Conservation (phyloP, 2,888 invertebrate species). For the Dryococelus australis region DNA sequence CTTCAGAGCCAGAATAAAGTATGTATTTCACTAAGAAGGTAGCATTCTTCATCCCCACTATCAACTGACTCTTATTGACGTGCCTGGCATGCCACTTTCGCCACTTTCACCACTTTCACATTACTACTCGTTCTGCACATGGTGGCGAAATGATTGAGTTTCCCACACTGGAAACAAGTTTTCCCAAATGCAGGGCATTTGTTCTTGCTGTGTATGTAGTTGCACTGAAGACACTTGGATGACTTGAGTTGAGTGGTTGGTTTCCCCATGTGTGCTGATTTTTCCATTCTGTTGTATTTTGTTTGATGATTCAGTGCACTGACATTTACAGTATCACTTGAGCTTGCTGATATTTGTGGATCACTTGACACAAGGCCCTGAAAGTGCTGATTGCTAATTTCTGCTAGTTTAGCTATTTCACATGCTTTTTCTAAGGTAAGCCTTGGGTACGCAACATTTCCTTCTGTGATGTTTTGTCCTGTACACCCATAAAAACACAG, state of each 20-base stretch:
- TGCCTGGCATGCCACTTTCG: background rate
- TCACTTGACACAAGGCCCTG: background rate
- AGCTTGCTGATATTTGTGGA: background rate
- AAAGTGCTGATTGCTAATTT: no score
- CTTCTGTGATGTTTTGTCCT: no score
- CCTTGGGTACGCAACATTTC: background rate
- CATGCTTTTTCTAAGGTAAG: background rate
- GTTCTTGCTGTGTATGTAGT: no score
- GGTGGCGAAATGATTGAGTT: no score
- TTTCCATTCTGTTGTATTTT: no score
- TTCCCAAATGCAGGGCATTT: no score
- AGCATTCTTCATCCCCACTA: background rate
- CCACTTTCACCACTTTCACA: background rate
- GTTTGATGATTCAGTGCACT: background rate
- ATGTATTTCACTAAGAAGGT: background rate
- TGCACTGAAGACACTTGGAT: no score
- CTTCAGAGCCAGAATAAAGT: background rate
- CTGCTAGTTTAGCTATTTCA: constrained; percentile 18
- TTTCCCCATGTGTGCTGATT: no score
- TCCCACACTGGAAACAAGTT: no score
- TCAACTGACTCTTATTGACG: background rate
- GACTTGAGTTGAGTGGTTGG: no score
- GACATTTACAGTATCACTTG: background rate
- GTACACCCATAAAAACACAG: no score
- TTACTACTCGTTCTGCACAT: no score